A percentile compares a stretch with the other conserved stretches of the same genome.
Conservation (phyloP, 2,113 vertebrate species). For the Struthidea cinerea region DNA sequence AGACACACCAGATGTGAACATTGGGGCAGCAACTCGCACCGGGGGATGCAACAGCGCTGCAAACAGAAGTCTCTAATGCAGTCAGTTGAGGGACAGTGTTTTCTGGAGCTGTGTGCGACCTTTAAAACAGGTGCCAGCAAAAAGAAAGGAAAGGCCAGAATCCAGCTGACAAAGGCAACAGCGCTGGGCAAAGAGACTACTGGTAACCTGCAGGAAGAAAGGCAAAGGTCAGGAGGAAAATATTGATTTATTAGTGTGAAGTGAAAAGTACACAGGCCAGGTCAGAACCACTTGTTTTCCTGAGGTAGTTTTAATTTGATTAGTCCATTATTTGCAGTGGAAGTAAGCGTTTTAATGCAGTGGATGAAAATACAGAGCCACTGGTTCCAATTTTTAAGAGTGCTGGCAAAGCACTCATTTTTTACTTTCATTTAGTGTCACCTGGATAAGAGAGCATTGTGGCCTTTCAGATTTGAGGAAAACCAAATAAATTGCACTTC, state of each 20-base stretch:
- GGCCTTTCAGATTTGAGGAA: not conserved
- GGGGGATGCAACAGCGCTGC: not conserved
- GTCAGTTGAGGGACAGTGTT: not conserved
- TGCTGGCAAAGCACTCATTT: not conserved
- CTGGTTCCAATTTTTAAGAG: not conserved
- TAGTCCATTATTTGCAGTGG: not conserved
- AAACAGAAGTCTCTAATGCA: not conserved
- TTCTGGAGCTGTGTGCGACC: not conserved
- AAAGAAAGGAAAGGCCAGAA: slow-evolving; percentile 9
- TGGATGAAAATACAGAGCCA: not conserved
- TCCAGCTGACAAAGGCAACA: slow-evolving; percentile 30
- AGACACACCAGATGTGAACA: not conserved
- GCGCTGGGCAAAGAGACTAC: not conserved
- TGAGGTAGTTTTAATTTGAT: slow-evolving; percentile 8
- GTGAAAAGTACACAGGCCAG: not conserved
- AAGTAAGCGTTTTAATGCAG: not conserved
- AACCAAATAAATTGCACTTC: not conserved
- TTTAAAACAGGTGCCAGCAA: not conserved
- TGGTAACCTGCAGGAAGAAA: not conserved
- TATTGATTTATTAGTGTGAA: slow-evolving; percentile 1
- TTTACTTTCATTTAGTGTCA: not conserved
- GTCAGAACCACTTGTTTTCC: not conserved
- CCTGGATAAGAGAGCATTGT: not conserved
- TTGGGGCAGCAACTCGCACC: not conserved
- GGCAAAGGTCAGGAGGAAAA: slow-evolving; percentile 2